These are phyloP conservation scores for Parasteatoda lunata DNA, from an alignment of 2,888 invertebrate species.

Conservation along the genomic window DNA sequence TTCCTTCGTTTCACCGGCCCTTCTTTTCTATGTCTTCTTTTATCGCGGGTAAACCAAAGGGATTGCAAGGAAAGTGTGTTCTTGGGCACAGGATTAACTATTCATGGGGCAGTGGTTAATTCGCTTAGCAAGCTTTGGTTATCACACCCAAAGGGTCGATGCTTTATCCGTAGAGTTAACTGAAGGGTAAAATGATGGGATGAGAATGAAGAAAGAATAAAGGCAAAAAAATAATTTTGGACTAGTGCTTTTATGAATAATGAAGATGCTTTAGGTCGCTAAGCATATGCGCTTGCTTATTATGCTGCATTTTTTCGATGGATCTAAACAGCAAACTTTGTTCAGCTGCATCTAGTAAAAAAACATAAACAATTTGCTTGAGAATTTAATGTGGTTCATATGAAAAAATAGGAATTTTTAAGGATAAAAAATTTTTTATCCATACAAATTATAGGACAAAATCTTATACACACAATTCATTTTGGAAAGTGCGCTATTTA, in stretches of 20 bases:
- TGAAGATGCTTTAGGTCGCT: conserved; percentile 17
- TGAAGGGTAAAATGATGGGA: conserved; percentile 40
- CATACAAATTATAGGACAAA: too few species aligned
- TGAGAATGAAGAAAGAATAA: conserved; percentile 18
- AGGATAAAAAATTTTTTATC: too few species aligned
- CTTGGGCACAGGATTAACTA: conserved; percentile 45
- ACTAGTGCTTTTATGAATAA: conserved; percentile 21
- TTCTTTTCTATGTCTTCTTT: conserved; percentile 17
- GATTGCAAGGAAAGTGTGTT: conserved; percentile 44
- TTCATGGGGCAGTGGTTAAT: conserved; percentile 50
- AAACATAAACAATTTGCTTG: too few species aligned
- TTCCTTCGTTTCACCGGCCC: neutral
- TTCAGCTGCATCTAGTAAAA: too few species aligned
- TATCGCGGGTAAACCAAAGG: neutral
- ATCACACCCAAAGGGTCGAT: conserved; percentile 29
- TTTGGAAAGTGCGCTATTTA: too few species aligned
- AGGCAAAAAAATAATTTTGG: conserved; percentile 27
- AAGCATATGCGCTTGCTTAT: too few species aligned
- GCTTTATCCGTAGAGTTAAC: conserved; percentile 23
- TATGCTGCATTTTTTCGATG: too few species aligned
- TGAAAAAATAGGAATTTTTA: too few species aligned
- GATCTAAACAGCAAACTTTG: too few species aligned
- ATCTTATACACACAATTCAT: too few species aligned
- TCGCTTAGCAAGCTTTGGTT: conserved; percentile 40
- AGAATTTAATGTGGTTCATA: too few species aligned